These are phyloP conservation scores for Tachina lurida DNA, from an alignment of 2,888 invertebrate species.

Conservation along the genomic window DNA sequence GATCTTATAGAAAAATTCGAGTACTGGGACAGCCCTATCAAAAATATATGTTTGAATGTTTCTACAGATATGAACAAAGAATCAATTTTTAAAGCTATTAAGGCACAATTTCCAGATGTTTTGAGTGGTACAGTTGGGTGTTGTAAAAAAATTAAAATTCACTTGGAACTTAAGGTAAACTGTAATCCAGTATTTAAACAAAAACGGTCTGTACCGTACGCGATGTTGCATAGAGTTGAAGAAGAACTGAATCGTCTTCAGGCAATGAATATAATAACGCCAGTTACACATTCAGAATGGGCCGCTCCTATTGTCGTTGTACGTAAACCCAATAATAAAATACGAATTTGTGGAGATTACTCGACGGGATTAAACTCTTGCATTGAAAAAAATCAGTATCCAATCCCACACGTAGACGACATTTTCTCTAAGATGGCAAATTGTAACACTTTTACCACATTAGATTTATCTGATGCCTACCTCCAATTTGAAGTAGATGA, in stretches of 20 bases:
- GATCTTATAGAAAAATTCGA: conserved; percentile 27
- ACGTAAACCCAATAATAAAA: conserved; percentile 5
- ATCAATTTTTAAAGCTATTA: no score
- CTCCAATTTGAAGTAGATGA: conserved; percentile 37
- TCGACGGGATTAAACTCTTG: no score
- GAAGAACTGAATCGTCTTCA: conserved; percentile 38
- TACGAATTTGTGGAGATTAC: conserved; percentile 54
- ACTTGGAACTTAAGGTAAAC: no score
- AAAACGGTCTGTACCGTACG: conserved; percentile 36
- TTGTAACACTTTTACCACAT: neutral
- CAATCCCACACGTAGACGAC: no score
- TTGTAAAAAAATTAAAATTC: no score
- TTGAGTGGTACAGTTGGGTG: no score
- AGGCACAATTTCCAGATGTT: no score
- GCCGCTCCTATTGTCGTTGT: conserved; percentile 37
- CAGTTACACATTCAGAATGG: conserved; percentile 47
- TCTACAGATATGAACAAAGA: no score
- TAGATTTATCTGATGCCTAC: conserved; percentile 34
- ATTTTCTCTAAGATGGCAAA: conserved; percentile 50
- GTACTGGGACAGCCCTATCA: conserved; percentile 1
- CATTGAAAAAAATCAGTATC: no score
- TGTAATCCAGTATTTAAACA: no score
- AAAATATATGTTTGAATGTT: neutral
- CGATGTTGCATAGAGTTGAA: no score
- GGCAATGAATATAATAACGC: conserved; percentile 25